These are phyloP conservation scores for Nautilus pompilius DNA, from an alignment of 1,140 invertebrate genomes.

Conservation along the genomic window DNA sequence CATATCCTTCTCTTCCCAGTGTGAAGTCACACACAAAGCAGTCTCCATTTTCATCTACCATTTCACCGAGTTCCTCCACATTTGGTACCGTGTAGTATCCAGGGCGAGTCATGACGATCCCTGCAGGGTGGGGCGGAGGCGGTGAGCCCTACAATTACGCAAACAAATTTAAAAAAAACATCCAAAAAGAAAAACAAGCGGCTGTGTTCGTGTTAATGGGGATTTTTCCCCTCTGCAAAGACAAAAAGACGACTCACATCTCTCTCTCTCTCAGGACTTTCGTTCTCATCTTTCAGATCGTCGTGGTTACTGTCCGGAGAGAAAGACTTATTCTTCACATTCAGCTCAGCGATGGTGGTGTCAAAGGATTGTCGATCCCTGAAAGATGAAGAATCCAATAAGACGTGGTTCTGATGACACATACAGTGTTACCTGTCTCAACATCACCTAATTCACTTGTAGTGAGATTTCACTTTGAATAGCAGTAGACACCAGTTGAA, in stretches of 20 bases:
- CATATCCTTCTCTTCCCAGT: constrained; percentile 85
- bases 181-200: too few relatives aligned
- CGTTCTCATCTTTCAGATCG: constrained; percentile 16
- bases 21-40: constrained; percentile 89
- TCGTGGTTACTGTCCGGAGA: constrained; percentile 7
- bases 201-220: too few relatives aligned
- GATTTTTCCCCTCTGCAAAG: too few relatives aligned
- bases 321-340: constrained; percentile 26
- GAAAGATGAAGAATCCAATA: too few relatives aligned
- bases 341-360: constrained; percentile 48
- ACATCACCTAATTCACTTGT: neutral
- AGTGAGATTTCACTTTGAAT: too few relatives aligned
- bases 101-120: constrained; percentile 58
- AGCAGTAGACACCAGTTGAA: too few relatives aligned
- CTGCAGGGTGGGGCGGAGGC: constrained; percentile 54
- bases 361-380: too few relatives aligned
- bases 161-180: too few relatives aligned
- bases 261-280: constrained; percentile 19
- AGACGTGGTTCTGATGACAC: too few relatives aligned
- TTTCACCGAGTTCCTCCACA: constrained; percentile 68
- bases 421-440: neutral
- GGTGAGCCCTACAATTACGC: too few relatives aligned
- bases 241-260: constrained; percentile 19
- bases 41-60: constrained; percentile 68
- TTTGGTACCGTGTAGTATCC: constrained; percentile 86